Conservation (phyloP, 1,140 invertebrate genomes). For the Glossosoma conforme region DNA sequence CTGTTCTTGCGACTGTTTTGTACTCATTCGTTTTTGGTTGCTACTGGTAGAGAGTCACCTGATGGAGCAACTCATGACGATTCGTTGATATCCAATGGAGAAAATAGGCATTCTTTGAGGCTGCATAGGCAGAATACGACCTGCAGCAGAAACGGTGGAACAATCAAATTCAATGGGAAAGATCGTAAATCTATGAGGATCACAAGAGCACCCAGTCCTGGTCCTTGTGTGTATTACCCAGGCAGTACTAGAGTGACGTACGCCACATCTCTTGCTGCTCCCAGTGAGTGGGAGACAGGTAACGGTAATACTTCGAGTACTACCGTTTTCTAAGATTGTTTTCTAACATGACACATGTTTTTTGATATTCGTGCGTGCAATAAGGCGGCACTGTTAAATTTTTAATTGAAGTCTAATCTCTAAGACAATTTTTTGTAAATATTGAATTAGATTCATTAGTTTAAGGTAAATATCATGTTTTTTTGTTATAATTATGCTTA, state of each 20-base stretch:
- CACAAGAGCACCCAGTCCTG: slow-evolving; percentile 48
- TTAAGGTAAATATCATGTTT: no score
- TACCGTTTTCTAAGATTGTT: slow-evolving; percentile 25
- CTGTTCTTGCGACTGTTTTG: slow-evolving; percentile 86
- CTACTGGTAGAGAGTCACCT: slow-evolving; percentile 59
- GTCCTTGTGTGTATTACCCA: slow-evolving; percentile 66
- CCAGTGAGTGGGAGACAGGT: slow-evolving; percentile 27
- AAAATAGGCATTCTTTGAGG: slow-evolving; percentile 61
- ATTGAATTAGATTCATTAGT: no score
- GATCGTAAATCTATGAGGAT: slow-evolving; percentile 27
- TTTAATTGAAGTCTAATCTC: no score
- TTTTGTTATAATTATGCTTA: no score
- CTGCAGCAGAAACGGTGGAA: slow-evolving; percentile 48
- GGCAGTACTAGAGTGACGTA: slow-evolving; percentile 28
- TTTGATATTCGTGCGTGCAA: no score
- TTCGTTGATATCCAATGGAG: slow-evolving; percentile 70
- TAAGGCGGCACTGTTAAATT: no score
- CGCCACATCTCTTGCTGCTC: slow-evolving; percentile 26
- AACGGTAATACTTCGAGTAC: slow-evolving; percentile 20
- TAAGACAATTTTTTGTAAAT: no score
- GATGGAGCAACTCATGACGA: slow-evolving; percentile 72
- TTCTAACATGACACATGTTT: no score
- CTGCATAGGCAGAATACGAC: slow-evolving; percentile 59
- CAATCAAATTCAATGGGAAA: slow-evolving; percentile 38
- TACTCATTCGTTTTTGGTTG: slow-evolving; percentile 51